Percentiles rank a stretch among this genome's conserved stretches.
Conservation (phyloP, 37 sponge, comb jelly and placozoan genomes). For the Amphimedon queenslandica region DNA sequence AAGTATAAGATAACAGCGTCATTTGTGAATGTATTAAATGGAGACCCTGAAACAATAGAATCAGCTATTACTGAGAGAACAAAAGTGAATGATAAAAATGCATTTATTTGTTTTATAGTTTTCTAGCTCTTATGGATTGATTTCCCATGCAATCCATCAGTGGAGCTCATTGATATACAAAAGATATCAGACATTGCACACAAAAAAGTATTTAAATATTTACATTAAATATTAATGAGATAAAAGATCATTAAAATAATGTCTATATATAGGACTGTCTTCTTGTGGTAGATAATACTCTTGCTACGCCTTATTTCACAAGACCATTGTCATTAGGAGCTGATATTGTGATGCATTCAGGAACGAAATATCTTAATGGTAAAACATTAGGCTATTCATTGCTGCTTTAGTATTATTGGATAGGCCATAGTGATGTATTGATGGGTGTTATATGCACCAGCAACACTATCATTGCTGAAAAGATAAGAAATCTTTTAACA, state of each 20-base stretch:
- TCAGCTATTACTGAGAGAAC: too few species aligned
- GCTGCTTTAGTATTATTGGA: background rate
- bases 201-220: background rate
- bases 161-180: slow-evolving; percentile 60
- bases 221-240: background rate
- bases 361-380: slow-evolving; percentile 98
- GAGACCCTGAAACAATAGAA: too few species aligned
- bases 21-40: background rate
- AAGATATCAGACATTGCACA: slow-evolving; percentile 53
- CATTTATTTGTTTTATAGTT: background rate
- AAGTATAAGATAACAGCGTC: background rate
- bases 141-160: slow-evolving; percentile 71
- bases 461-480: slow-evolving; percentile 61
- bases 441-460: slow-evolving; percentile 90
- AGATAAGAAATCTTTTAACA: too few species aligned
- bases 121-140: slow-evolving; percentile 79
- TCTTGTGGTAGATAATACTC: slow-evolving; percentile 95
- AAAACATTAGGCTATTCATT: background rate
- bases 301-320: slow-evolving; percentile 91
- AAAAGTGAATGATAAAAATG: too few species aligned
- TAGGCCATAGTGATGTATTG: slow-evolving; percentile 92
- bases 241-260: background rate
- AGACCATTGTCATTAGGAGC: slow-evolving; percentile 89
- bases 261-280: slow-evolving; percentile 60
- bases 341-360: slow-evolving; percentile 89